Percentiles rank a stretch among this genome's conserved stretches.
These are phyloP conservation scores for Perithous albicinctus DNA, from an alignment of 2,888 invertebrate genomes.

Conservation along the genomic window DNA sequence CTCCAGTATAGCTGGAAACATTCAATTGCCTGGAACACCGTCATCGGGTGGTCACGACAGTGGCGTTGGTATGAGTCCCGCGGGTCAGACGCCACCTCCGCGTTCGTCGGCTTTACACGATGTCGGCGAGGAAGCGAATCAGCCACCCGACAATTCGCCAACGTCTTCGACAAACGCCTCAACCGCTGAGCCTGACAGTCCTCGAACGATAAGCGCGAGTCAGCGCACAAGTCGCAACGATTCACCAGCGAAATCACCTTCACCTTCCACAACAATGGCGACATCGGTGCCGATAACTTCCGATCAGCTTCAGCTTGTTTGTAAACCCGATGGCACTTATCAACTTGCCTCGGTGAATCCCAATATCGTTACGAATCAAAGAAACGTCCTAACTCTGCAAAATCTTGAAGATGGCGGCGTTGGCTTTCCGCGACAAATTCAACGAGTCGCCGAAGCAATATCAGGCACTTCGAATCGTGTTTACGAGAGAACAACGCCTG, in stretches of 20 bases:
- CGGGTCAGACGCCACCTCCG: conserved; percentile 82
- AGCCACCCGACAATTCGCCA: conserved; percentile 80
- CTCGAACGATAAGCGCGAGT: conserved; percentile 69
- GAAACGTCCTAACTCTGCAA: conserved; percentile 78
- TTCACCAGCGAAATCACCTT: conserved; percentile 81
- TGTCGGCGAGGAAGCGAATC: conserved; percentile 82
- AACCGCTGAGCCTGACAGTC: conserved; percentile 76
- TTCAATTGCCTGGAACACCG: conserved; percentile 82
- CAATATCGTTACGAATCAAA: conserved; percentile 74
- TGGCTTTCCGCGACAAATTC: conserved; percentile 77
- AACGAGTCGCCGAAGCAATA: conserved; percentile 69
- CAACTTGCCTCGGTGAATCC: conserved; percentile 80
- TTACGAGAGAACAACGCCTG: conserved; percentile 75
- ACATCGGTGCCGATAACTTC: conserved; percentile 76
- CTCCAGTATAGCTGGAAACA: conserved; percentile 77
- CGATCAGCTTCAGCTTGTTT: conserved; percentile 81
- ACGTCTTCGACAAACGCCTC: conserved; percentile 76
- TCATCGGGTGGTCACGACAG: conserved; percentile 83
- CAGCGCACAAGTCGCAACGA: conserved; percentile 74
- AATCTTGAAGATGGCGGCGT: conserved; percentile 77
- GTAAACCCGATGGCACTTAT: conserved; percentile 82
- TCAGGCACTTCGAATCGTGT: conserved; percentile 68
- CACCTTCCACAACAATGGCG: conserved; percentile 74
- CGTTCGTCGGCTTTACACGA: conserved; percentile 81
- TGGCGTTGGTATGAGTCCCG: conserved; percentile 83